Evolutionary conservation across 2,888 invertebrate genomes (phyloP).

Genomic region (Pterostichus madidus): DNA sequence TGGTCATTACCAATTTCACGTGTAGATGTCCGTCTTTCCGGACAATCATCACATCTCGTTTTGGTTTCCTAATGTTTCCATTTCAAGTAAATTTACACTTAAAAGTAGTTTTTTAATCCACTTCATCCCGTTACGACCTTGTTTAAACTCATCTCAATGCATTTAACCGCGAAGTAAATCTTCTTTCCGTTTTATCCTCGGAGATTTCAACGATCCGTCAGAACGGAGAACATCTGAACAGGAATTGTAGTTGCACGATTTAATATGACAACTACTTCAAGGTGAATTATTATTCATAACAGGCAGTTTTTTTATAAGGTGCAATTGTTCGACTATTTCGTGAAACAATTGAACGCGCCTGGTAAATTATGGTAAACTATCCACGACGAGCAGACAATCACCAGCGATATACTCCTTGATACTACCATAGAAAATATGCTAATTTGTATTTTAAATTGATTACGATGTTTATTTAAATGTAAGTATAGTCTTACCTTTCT

Average conservation of each 20-base stretch:
- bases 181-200: conserved; percentile 10
- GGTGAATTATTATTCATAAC: conserved; percentile 51
- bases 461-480: conserved; percentile 23
- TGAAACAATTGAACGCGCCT: conserved; percentile 44
- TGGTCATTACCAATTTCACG: conserved; percentile 42
- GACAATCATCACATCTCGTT: conserved; percentile 26
- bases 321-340: conserved; percentile 46
- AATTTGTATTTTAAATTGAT: conserved; percentile 39
- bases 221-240: not conserved
- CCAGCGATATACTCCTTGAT: conserved; percentile 36
- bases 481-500: not conserved
- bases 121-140: conserved; percentile 32
- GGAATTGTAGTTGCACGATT: conserved; percentile 5
- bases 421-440: conserved; percentile 44
- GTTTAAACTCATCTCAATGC: conserved; percentile 22
- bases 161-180: conserved; percentile 26
- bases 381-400: conserved; percentile 33
- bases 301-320: conserved; percentile 17
- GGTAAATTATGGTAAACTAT: conserved; percentile 41
- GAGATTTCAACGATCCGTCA: conserved; percentile 9
- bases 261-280: conserved; percentile 43
- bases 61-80: conserved; percentile 37
- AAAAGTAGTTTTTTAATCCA: conserved; percentile 24
- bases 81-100: conserved; percentile 43
- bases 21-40: conserved; percentile 25